These are phyloP conservation scores for Crocidura indochinensis DNA, from an alignment of 2,797 vertebrate genomes.

Conservation along the genomic window DNA sequence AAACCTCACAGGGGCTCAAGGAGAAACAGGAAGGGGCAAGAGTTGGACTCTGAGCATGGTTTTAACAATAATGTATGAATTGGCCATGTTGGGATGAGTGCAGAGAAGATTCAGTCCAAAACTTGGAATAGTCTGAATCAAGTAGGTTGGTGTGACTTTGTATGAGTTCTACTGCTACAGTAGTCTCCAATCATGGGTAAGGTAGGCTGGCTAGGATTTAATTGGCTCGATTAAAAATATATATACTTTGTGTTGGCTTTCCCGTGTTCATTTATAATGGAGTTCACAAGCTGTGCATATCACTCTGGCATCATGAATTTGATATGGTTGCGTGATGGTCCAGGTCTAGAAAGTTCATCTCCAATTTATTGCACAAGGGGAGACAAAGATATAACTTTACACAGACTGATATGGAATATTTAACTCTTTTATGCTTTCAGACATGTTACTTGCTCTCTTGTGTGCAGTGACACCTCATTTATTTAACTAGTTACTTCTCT, in stretches of 20 bases:
- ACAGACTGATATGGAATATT: not conserved
- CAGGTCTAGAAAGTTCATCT: not conserved
- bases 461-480: not conserved
- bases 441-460: not conserved
- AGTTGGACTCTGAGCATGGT: slow-evolving; percentile 32
- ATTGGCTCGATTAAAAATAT: not conserved
- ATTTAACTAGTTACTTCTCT: not conserved
- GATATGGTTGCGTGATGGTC: slow-evolving; percentile 8
- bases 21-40: slow-evolving; percentile 1
- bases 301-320: not conserved
- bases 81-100: not conserved
- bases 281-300: not conserved
- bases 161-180: slow-evolving; percentile 24
- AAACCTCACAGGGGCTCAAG: not conserved
- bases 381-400: not conserved
- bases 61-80: slow-evolving; percentile 42
- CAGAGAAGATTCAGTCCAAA: not conserved
- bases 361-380: not conserved
- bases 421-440: not conserved
- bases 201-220: not conserved
- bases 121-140: not conserved
- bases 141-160: not conserved
- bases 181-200: slow-evolving; percentile 11
- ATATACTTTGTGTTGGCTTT: not conserved
- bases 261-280: not conserved